Conservation (phyloP, 2,888 invertebrate genomes). For the Argyresthia albistria region DNA sequence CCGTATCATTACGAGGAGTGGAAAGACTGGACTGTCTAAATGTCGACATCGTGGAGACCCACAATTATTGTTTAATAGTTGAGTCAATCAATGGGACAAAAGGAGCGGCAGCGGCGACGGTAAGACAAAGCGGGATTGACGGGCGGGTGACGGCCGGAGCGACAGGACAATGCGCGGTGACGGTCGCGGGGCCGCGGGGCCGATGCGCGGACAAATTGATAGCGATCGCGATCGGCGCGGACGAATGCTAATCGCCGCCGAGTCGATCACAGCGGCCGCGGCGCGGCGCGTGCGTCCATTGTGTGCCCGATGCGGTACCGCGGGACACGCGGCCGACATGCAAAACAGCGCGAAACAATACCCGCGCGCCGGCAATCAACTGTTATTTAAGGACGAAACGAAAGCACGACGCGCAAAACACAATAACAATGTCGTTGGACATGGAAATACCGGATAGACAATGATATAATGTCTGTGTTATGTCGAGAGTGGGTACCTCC, state of each 20-base stretch:
- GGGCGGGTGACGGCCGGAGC: conserved; percentile 35
- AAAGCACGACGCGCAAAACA: conserved; percentile 37
- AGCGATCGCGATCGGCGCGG: conserved; percentile 51
- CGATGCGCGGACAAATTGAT: conserved; percentile 47
- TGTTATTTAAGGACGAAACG: conserved; percentile 43
- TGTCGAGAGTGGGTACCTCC: too few species aligned
- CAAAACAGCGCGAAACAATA: conserved; percentile 57
- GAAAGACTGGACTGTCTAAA: conserved; percentile 45
- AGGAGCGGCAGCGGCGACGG: conserved; percentile 25
- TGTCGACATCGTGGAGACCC: conserved; percentile 54
- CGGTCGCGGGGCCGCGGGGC: too few species aligned
- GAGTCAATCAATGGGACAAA: conserved; percentile 46
- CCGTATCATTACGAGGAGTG: conserved; percentile 56
- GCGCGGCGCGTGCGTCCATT: conserved; percentile 57
- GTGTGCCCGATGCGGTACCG: conserved; percentile 51
- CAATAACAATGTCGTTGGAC: conserved; percentile 24
- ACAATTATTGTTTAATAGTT: conserved; percentile 53
- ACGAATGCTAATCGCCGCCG: conserved; percentile 51
- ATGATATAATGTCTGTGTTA: too few species aligned
- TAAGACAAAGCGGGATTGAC: conserved; percentile 41
- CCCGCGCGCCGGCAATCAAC: conserved; percentile 46
- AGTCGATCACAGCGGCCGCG: conserved; percentile 44
- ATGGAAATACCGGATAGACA: too few species aligned
- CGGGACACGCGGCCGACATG: conserved; percentile 52
- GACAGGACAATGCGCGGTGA: conserved; percentile 50